Percentiles rank a stretch among this genome's conserved stretches.
Evolutionary conservation across 2,888 invertebrate species (phyloP).

Genomic region (Idaea straminata): DNA sequence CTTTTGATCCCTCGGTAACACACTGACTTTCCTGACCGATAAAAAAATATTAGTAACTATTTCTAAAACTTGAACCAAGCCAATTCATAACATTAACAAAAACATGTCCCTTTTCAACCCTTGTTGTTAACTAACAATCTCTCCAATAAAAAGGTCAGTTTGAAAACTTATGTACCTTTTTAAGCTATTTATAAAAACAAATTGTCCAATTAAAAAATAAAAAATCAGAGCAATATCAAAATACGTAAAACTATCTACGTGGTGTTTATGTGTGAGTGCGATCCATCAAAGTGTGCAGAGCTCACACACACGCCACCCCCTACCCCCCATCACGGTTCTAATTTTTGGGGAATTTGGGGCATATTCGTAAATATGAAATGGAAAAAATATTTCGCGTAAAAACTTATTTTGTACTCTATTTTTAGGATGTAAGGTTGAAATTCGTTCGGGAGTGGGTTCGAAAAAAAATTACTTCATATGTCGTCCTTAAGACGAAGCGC

Average conservation of each 20-base stretch:
- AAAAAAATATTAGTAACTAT: too few relatives aligned
- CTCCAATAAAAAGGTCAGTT: neutral
- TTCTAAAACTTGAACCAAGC: too few relatives aligned
- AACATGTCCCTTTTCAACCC: too few relatives aligned
- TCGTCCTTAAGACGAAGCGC: slow-evolving; percentile 81
- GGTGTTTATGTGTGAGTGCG: slow-evolving; percentile 46
- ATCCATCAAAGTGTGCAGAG: slow-evolving; percentile 48
- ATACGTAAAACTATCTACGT: neutral
- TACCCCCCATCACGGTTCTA: slow-evolving; percentile 78
- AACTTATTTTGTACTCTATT: slow-evolving; percentile 47
- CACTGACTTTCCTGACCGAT: too few relatives aligned
- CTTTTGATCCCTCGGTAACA: too few relatives aligned
- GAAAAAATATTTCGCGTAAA: slow-evolving; percentile 76
- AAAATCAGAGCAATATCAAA: neutral
- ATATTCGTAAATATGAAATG: slow-evolving; percentile 82
- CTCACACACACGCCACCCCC: slow-evolving; percentile 54
- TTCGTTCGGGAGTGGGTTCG: slow-evolving; percentile 50
- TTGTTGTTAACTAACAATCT: too few relatives aligned
- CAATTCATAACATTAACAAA: too few relatives aligned
- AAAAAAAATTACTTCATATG: slow-evolving; percentile 81
- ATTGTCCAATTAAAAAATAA: neutral
- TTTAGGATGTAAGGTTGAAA: slow-evolving; percentile 36
- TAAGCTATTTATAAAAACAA: neutral
- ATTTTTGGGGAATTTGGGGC: slow-evolving; percentile 81
- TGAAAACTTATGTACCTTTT: neutral